Evolutionary conservation across 2,113 vertebrate species (phyloP).

Genomic region (Notarius quadriscutis): DNA sequence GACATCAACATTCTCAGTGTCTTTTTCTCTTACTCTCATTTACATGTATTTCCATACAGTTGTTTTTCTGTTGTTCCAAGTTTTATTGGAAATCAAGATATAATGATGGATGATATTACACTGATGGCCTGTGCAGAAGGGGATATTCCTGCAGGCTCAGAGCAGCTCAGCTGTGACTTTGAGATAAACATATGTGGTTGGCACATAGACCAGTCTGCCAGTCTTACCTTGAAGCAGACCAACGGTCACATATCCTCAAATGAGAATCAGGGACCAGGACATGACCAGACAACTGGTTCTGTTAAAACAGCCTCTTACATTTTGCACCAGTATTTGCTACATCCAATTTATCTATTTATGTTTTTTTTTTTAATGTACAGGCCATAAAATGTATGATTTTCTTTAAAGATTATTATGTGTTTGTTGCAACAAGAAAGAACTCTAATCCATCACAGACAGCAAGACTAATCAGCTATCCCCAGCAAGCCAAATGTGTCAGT

Average conservation of each 20-base stretch:
- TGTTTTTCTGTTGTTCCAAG: slow-evolving; percentile 52
- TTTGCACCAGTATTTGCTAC: background rate
- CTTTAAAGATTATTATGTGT: slow-evolving; percentile 68
- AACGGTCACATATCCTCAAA: background rate
- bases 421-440: background rate
- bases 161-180: slow-evolving; percentile 72
- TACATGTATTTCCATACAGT: slow-evolving; percentile 50
- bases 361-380: background rate
- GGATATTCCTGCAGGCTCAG: slow-evolving; percentile 64
- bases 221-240: slow-evolving; percentile 60
- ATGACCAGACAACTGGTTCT: slow-evolving; percentile 60
- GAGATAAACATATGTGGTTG: slow-evolving; percentile 70
- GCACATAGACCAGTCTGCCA: slow-evolving; percentile 65
- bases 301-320: slow-evolving; percentile 51
- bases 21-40: background rate
- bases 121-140: slow-evolving; percentile 66
- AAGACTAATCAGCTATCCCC: slow-evolving; percentile 69
- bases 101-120: slow-evolving; percentile 71
- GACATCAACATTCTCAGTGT: background rate
- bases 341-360: background rate
- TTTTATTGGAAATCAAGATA: background rate
- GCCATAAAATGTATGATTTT: background rate
- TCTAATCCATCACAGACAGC: slow-evolving; percentile 56
- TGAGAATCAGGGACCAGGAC: background rate
- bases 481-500: slow-evolving; percentile 66